Percentiles rank a stretch among this genome's conserved stretches.
phyloP scores from a whole-genome alignment of 2,888 invertebrate genomes.

The Hypolimnas misippus region DNA sequence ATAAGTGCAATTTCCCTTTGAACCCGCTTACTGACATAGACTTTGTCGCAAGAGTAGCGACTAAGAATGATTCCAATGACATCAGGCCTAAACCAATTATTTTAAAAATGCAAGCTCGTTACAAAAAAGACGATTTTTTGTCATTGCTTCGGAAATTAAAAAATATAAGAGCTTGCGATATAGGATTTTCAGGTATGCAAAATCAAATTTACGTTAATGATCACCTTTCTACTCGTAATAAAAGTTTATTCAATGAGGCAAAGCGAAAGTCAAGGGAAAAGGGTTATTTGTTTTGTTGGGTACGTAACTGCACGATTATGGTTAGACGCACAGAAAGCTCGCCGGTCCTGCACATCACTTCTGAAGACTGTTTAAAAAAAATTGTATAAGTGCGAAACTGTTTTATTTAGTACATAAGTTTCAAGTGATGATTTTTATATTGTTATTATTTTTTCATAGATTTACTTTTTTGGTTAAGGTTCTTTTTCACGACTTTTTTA shows the following conservation, averaged over 20 bases:
- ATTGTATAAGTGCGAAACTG: conserved; percentile 11
- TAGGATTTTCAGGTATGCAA: no score
- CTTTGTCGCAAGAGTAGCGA: conserved; percentile 13
- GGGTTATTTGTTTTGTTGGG: conserved; percentile 1
- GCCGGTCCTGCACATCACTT: conserved; percentile 14
- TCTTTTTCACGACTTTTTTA: neutral
- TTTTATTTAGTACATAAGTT: conserved; percentile 1
- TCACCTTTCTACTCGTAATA: conserved; percentile 11
- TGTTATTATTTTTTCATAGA: neutral
- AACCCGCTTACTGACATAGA: conserved; percentile 7
- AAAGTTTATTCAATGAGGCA: conserved; percentile 9
- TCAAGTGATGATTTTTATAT: conserved; percentile 1
- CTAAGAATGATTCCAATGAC: conserved; percentile 12
- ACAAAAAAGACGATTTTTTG: conserved; percentile 22
- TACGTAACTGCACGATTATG: conserved; percentile 8
- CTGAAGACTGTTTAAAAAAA: conserved; percentile 9
- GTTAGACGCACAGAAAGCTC: conserved; percentile 20
- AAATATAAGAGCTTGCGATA: neutral
- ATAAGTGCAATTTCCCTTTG: neutral
- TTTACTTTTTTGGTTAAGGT: neutral
- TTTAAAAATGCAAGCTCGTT: no score
- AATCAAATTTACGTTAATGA: conserved; percentile 16
- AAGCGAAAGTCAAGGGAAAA: conserved; percentile 5
- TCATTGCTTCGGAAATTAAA: neutral
- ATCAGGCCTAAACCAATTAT: conserved; percentile 14